Evolutionary conservation across 37 sponge, comb jelly and placozoan genomes (phyloP).

Genomic region (Aphrocallistes beatrix): DNA sequence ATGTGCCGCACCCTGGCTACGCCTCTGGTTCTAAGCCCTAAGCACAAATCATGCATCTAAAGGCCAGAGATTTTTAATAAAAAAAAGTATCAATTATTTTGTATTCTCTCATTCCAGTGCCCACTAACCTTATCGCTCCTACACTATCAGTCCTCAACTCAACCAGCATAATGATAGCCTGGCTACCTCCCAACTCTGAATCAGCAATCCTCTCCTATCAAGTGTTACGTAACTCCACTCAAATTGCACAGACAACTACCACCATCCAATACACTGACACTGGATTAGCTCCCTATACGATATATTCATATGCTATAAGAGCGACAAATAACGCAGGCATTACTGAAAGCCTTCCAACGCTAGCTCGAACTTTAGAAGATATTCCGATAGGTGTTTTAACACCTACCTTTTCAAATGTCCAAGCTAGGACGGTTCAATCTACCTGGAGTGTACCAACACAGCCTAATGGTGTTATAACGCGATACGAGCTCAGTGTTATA

Average conservation of each 20-base stretch:
- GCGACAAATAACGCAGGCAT: background rate
- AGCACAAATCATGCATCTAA: too few species aligned
- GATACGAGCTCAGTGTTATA: background rate
- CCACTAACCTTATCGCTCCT: background rate
- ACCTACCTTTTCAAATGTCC: background rate
- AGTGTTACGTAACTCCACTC: background rate
- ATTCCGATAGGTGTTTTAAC: background rate
- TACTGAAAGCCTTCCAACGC: background rate
- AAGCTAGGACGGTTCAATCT: background rate
- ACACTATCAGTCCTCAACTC: background rate
- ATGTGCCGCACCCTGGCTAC: too few species aligned
- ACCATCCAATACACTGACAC: background rate
- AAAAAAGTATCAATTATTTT: background rate
- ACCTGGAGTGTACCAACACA: background rate
- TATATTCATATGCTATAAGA: background rate
- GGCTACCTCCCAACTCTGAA: background rate
- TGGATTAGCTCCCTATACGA: background rate
- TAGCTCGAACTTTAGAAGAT: background rate
- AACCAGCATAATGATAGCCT: background rate
- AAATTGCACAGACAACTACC: background rate
- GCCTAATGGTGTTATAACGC: background rate
- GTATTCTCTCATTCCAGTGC: background rate
- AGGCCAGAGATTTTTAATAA: too few species aligned
- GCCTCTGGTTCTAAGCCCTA: too few species aligned
- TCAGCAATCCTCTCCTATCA: background rate